Evolutionary conservation across 2,888 invertebrate species (phyloP).

Genomic region (Drosophila hamatofila): DNA sequence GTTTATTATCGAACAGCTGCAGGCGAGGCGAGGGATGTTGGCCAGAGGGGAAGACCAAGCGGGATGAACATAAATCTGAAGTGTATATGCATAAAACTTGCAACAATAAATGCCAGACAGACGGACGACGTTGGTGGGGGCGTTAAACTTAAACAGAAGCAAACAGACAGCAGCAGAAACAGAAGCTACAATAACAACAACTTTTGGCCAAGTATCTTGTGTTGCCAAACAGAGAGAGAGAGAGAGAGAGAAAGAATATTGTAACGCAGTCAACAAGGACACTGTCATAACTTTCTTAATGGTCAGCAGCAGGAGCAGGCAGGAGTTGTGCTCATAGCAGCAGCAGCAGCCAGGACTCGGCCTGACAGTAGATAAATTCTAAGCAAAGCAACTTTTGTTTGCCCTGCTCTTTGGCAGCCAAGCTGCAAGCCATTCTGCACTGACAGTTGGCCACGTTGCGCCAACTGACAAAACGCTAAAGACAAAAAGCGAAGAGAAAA

Average conservation of each 20-base stretch:
- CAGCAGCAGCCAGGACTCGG: slow-evolving; percentile 37
- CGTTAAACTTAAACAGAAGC: slow-evolving; percentile 13
- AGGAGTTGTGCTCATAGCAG: slow-evolving; percentile 3
- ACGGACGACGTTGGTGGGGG: neutral
- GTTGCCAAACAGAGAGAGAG: slow-evolving; percentile 46
- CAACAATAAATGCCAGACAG: slow-evolving; percentile 53
- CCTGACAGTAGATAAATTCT: slow-evolving; percentile 78
- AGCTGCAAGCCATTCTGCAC: slow-evolving; percentile 63
- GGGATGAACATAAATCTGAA: slow-evolving; percentile 62
- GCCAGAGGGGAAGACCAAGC: neutral
- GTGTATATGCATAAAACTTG: slow-evolving; percentile 71
- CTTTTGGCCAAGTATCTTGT: slow-evolving; percentile 53
- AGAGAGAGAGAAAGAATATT: slow-evolving; percentile 41
- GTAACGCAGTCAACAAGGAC: slow-evolving; percentile 74
- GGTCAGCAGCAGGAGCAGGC: slow-evolving; percentile 46
- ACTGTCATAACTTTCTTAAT: slow-evolving; percentile 79
- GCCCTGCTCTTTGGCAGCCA: slow-evolving; percentile 47
- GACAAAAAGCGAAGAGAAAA: slow-evolving; percentile 16
- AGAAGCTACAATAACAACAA: too few relatives aligned
- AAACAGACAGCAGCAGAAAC: slow-evolving; percentile 53
- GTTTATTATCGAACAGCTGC: slow-evolving; percentile 49
- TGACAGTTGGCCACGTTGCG: slow-evolving; percentile 65
- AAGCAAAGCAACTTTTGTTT: slow-evolving; percentile 75
- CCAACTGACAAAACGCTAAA: slow-evolving; percentile 57
- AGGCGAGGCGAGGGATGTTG: neutral